Evolutionary conservation across 2,113 vertebrate species (phyloP), one percentile per base, ranked within the genome.

Genomic region (Murina feae): DNA sequence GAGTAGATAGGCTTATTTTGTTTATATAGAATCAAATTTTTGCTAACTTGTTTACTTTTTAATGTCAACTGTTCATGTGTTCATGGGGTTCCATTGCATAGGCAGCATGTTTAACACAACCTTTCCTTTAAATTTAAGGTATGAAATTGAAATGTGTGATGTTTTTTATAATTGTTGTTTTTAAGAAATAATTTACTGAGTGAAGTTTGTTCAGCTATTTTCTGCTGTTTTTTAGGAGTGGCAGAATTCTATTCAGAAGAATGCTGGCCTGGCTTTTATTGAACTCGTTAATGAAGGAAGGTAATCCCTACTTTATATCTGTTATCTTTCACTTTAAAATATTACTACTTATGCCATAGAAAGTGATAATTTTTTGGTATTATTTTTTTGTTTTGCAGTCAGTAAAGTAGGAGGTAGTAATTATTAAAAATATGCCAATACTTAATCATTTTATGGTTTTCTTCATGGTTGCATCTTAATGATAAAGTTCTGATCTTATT

Each of bases 171-270:
- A 32, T 71, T 76, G 4, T 69, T 93, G 18, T 82, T 76, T 94
- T 66, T 71, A 90, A 80, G 18, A 95, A 85, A 58, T 28, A 91
- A 69, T 9, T 5, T 78, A 65, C 18, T 14, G 17, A 58, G 86
- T 96, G 86, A 71, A 72, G 91, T 96, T 71, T 93, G 16, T 95
- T 96, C 68, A 95, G 3, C 80, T 95, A 2, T 95, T 76, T 94
- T 97, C 94, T 95, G 42, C 42, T 60, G 30, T 97, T 86, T 97
- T 95, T 23, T 96, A 99, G 98, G 99, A 99, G 93, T 99, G 99
- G 99, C 99, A 99, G 97, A 99, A 99, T 98, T 99, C 99, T 86
- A 99, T 99, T 96, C 99, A 99, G 97, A 99, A 99, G 97, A 99
- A 99, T 75, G 99, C 99, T 37, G 98, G 99, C 47, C 98, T 99